A percentile compares a stretch with the other conserved stretches of the same genome.
phyloP scores from a whole-genome alignment of 2,888 invertebrate genomes.

The Limnephilus auricula region DNA sequence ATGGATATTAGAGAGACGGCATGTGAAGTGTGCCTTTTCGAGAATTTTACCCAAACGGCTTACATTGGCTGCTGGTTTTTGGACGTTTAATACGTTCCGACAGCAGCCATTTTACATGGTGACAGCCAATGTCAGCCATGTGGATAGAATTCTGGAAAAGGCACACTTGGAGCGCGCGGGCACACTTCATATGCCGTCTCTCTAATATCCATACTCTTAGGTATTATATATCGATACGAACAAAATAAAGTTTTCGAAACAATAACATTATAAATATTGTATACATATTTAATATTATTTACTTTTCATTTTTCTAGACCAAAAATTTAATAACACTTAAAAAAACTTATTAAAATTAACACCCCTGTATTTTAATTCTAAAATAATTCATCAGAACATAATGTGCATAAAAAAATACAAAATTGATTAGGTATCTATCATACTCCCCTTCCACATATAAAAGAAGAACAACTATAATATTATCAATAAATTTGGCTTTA shows the following conservation, averaged over 20 bases:
- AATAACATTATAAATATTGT: background rate
- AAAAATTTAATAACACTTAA: background rate
- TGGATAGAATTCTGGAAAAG: no score
- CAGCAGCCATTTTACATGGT: no score
- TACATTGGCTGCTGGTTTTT: no score
- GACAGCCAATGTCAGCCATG: no score
- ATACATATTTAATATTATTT: background rate
- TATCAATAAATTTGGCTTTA: background rate
- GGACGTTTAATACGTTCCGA: no score
- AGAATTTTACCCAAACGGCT: no score
- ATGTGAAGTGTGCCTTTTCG: no score
- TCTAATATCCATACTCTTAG: no score
- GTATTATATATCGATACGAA: background rate
- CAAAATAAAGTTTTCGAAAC: background rate
- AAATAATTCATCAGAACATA: background rate
- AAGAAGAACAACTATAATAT: background rate
- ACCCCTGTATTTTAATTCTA: background rate
- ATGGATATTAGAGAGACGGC: no score
- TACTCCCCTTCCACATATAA: background rate
- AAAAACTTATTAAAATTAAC: background rate
- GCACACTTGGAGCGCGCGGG: no score
- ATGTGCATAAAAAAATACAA: background rate
- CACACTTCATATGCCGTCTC: no score
- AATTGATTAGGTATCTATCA: background rate
- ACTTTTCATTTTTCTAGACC: background rate